Evolutionary conservation across 2,888 invertebrate genomes (phyloP), one percentile per base, ranked within the genome.

Genomic region (Quadroppia sp.): DNA sequence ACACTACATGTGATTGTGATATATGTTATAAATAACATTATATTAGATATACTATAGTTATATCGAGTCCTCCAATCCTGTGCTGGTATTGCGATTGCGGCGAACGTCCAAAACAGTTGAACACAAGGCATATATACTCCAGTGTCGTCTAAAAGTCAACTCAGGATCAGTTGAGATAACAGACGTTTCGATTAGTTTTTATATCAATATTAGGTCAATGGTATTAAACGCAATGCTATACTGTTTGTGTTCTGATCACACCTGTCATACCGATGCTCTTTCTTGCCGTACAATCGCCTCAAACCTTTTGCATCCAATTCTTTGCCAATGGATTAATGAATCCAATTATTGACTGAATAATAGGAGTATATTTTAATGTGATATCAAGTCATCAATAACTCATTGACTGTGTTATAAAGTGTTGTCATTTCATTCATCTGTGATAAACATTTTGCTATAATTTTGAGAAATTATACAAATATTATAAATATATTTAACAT

Each of bases 181-280:
- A 50, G 17, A 50, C 17, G 20, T 50, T 50, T 50, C n/a, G 50
- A 50, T 50, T n/a, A 50, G 50, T 36, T 36, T n/a, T 17, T 50
- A 50, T 50, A 50, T 50, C 50, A 50, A 50, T 50, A 9, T 50
- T 50, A 50, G 50, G 50, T 50, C 50, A 50, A 50, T 50, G 50
- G 50, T 50, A 50, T 17, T 50, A 15, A 9, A n/a, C 17, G 20
- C 50, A 50, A 50, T 50, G 50, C 50, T 9, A 50, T 9, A 17
- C 20, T 50, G 36, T 36, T 36, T 36, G 36, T 36, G 36, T 15
- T 50, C n/a, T 50, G 4, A n/a, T 4, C n/a, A 15, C 50, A 50
- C 50, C 50, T 50, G 50, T 50, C 20, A 17, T 50, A n/a, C 50
- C n/a, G 50, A 17, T 50, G 50, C 20, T 20, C 17, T 50, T n/a